Conservation (phyloP, 2,797 vertebrate species). For the Limosa lapponica region DNA sequence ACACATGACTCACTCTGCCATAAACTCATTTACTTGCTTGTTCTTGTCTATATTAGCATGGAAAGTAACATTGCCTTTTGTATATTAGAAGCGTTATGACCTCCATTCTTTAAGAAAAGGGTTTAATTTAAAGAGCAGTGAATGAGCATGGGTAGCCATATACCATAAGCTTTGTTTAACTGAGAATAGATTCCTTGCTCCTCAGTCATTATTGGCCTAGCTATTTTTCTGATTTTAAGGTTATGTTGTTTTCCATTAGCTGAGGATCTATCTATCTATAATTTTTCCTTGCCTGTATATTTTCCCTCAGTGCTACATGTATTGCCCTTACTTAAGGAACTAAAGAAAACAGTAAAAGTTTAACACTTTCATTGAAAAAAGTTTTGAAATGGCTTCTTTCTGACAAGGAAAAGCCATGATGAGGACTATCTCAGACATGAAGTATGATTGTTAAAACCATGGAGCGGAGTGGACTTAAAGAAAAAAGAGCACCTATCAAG, state of each 20-base stretch:
- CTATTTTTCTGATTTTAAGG: neutral
- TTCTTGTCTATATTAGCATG: neutral
- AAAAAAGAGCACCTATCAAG: neutral
- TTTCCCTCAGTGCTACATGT: constrained; percentile 14
- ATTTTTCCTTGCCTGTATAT: neutral
- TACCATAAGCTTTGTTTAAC: neutral
- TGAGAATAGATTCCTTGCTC: neutral
- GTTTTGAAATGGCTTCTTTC: neutral
- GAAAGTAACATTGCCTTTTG: neutral
- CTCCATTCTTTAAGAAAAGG: neutral
- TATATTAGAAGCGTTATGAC: neutral
- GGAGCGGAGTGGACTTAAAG: neutral
- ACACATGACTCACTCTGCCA: neutral
- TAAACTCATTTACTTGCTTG: neutral
- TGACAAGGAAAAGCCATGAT: neutral
- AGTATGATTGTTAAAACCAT: neutral
- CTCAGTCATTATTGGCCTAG: neutral
- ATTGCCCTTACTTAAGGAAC: constrained; percentile 5
- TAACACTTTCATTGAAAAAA: neutral
- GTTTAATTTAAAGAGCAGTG: neutral
- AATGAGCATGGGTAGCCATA: neutral
- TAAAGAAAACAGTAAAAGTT: neutral
- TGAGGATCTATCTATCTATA: neutral
- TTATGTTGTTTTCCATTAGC: neutral
- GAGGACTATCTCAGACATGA: neutral